Evolutionary conservation across 2,888 invertebrate genomes (phyloP).

Genomic region (Clanis bilineata): DNA sequence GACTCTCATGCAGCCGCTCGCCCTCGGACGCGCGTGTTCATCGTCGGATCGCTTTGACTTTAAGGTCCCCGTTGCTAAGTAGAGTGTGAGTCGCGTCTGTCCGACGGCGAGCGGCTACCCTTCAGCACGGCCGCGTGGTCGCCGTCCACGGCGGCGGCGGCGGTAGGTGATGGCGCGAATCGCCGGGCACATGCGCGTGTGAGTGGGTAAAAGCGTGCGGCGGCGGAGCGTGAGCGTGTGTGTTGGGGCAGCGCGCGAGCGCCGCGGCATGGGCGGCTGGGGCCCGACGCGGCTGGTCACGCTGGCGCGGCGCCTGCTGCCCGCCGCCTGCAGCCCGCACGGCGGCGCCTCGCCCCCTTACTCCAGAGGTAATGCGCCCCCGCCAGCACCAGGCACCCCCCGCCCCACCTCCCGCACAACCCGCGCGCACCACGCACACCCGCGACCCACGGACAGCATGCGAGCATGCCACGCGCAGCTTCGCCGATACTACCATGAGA

Average conservation of each 20-base stretch:
- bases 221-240: constrained; percentile 70
- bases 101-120: constrained; percentile 2
- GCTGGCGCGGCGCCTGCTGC: constrained; percentile 84
- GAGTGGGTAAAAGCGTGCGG: constrained; percentile 43
- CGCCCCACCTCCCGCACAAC: constrained; percentile 26
- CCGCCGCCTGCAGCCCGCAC: constrained; percentile 87
- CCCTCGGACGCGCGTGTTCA: background rate
- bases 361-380: constrained; percentile 83
- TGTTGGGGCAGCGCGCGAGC: constrained; percentile 74
- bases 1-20: constrained; percentile 23
- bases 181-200: constrained; percentile 58
- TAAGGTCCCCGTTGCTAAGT: background rate
- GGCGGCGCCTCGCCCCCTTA: constrained; percentile 86
- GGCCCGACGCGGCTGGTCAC: constrained; percentile 74
- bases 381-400: constrained; percentile 19
- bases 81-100: background rate
- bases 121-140: background rate
- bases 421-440: constrained; percentile 25
- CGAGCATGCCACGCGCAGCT: constrained; percentile 15
- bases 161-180: constrained; percentile 41
- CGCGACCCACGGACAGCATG: constrained; percentile 24
- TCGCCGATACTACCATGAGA: constrained; percentile 17
- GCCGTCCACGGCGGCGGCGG: constrained; percentile 8
- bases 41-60: background rate
- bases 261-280: constrained; percentile 56